Percentiles rank a stretch among this genome's conserved stretches.
phyloP scores from a whole-genome alignment of 1,140 invertebrate genomes.

The Brachionus manjavacas region DNA sequence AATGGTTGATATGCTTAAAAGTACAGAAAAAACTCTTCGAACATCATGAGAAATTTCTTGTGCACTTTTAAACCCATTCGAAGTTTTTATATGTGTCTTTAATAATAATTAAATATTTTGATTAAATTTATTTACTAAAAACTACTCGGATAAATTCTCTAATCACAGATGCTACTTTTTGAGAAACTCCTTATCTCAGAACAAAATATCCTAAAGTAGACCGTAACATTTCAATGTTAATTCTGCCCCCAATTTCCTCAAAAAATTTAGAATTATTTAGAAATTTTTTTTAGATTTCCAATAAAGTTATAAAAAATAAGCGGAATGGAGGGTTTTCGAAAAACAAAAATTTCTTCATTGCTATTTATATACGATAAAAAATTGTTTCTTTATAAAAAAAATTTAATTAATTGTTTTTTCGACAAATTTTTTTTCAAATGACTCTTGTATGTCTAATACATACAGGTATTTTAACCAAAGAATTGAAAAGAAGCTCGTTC shows the following conservation, averaged over 20 bases:
- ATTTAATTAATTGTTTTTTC: background rate
- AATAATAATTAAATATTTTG: no score
- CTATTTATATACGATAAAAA: background rate
- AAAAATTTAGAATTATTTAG: background rate
- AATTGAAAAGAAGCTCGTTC: background rate
- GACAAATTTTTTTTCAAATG: background rate
- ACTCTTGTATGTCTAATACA: background rate
- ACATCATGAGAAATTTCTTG: no score
- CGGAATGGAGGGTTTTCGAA: background rate
- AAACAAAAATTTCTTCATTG: background rate
- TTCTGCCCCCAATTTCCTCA: background rate
- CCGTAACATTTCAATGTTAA: background rate
- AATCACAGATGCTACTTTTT: no score
- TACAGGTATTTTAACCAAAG: background rate
- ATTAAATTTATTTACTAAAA: no score
- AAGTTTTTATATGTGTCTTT: no score
- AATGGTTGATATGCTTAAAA: no score
- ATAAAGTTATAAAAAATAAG: background rate
- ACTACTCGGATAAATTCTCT: no score
- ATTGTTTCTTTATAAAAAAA: background rate
- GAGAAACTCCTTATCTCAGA: no score
- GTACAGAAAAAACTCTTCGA: no score
- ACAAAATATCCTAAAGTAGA: no score
- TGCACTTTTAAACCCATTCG: no score
- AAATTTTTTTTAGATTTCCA: background rate